phyloP scores from a whole-genome alignment of 2,888 invertebrate genomes.

The Cactoblastis cactorum region DNA sequence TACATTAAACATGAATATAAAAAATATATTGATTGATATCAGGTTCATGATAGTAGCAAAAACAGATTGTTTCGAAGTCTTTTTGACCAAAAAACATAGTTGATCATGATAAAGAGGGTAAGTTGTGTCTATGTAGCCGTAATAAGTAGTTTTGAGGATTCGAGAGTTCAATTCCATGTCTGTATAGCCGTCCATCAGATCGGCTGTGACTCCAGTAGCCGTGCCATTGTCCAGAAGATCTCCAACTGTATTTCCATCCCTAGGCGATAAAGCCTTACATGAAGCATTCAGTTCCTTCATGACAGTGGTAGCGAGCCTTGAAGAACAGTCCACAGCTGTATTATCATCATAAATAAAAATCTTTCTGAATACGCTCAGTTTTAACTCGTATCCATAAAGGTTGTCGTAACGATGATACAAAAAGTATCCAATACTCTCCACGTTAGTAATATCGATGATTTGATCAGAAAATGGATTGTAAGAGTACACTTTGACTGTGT shows the following conservation, averaged over 20 bases:
- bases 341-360: slow-evolving; percentile 46
- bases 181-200: slow-evolving; percentile 68
- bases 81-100: slow-evolving; percentile 76
- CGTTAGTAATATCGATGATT: slow-evolving; percentile 56
- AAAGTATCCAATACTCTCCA: slow-evolving; percentile 47
- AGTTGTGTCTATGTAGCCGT: slow-evolving; percentile 72
- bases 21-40: slow-evolving; percentile 49
- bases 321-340: slow-evolving; percentile 50
- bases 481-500: slow-evolving; percentile 61
- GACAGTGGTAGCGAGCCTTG: slow-evolving; percentile 49
- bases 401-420: slow-evolving; percentile 51
- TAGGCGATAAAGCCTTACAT: slow-evolving; percentile 51
- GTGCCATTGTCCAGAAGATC: slow-evolving; percentile 63
- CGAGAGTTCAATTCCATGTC: slow-evolving; percentile 77
- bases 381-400: slow-evolving; percentile 49
- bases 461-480: slow-evolving; percentile 72
- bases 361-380: slow-evolving; percentile 60
- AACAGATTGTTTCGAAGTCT: slow-evolving; percentile 65
- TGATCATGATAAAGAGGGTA: slow-evolving; percentile 75
- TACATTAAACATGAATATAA: slow-evolving; percentile 45
- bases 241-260: slow-evolving; percentile 65
- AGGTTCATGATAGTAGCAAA: slow-evolving; percentile 61
- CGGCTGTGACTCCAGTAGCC: slow-evolving; percentile 66
- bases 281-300: slow-evolving; percentile 58
- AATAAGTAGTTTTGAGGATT: slow-evolving; percentile 71